These are phyloP conservation scores for Drosophila austrosaltans DNA, from an alignment of 2,888 invertebrate genomes.

Conservation along the genomic window DNA sequence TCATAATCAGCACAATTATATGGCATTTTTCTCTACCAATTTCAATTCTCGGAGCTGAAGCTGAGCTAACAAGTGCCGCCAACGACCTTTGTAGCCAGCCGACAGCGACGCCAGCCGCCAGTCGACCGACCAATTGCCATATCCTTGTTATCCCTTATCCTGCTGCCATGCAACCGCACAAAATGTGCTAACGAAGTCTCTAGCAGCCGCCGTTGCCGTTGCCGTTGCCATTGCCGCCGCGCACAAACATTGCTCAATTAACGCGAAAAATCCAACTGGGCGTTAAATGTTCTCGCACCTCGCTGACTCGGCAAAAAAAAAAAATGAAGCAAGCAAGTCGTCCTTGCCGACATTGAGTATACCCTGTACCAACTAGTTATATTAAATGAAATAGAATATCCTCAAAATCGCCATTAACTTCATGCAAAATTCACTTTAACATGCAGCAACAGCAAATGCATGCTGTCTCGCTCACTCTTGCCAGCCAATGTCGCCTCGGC, in stretches of 20 bases:
- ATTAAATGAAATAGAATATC: no score
- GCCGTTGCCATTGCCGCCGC: conserved; percentile 30
- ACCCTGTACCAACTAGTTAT: no score
- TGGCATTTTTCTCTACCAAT: conserved; percentile 59
- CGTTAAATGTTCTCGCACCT: conserved; percentile 76
- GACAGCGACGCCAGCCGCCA: conserved; percentile 34
- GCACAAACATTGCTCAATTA: conserved; percentile 68
- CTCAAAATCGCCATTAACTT: no score
- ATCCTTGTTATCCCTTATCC: conserved; percentile 70
- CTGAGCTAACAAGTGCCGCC: conserved; percentile 59
- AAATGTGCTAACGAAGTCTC: conserved; percentile 75
- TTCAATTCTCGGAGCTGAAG: conserved; percentile 65
- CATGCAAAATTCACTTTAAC: no score
- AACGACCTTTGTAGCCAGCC: conserved; percentile 65
- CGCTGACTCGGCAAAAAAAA: conserved; percentile 65
- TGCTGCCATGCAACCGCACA: conserved; percentile 60
- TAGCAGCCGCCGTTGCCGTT: conserved; percentile 29
- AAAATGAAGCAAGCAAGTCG: no score
- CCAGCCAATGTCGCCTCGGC: no score
- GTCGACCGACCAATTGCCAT: conserved; percentile 25
- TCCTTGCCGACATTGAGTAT: no score
- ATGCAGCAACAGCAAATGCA: no score
- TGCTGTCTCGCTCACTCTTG: no score
- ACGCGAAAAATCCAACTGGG: conserved; percentile 60
- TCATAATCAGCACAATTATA: conserved; percentile 79